Base-by-base conservation (phyloP, 2,797 vertebrate genomes). In the Mastacembelus armatus region DNA sequence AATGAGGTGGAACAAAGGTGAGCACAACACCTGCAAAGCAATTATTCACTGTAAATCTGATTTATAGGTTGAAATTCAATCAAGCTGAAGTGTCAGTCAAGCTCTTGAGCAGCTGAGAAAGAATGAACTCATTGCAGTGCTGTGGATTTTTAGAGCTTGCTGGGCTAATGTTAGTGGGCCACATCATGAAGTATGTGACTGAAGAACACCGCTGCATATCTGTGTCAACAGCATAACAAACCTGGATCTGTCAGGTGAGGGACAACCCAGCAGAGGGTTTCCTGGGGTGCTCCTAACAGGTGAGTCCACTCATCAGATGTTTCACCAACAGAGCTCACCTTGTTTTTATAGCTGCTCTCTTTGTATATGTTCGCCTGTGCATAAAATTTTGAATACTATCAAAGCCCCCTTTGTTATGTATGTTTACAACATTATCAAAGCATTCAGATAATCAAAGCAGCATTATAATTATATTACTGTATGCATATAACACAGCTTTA, bases 371-470 rank as follows among this genome's bases (percentile, higher is more conserved):
- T 69, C 65, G 80, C 32, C 63, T 76, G 66, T 42, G 86, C 65
- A n/a, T 74, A 64, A 82, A 88, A 86, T 83, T 78, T 60, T 79
- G 72, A 56, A 60, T 74, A 68, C 64, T 45, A 80, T 81, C 63
- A 78, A 79, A 78, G 73, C 57, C 29, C 51, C 51, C 60, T 72
- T 80, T 83, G 42, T 57, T 66, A 56, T 67, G 65, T 57, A 64
- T 79, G 65, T 78, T 79, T 83, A 77, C 75, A 81, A 79, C 64
- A 75, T 70, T 51, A 82, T 88, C 77, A 83, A 79, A 84, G 75
- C 18, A 9, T 66, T 63, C 51, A 84, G 47, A 22, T 70, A 73
- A 80, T 86, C 84, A 86, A 80, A 83, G 60, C 29, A 35, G 54
- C 63, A 56, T 64, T 52, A 39, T 83, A 67, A 84, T 80, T 62